Evolutionary conservation across 2,113 vertebrate species (phyloP).

Genomic region (Erinaceus europaeus): DNA sequence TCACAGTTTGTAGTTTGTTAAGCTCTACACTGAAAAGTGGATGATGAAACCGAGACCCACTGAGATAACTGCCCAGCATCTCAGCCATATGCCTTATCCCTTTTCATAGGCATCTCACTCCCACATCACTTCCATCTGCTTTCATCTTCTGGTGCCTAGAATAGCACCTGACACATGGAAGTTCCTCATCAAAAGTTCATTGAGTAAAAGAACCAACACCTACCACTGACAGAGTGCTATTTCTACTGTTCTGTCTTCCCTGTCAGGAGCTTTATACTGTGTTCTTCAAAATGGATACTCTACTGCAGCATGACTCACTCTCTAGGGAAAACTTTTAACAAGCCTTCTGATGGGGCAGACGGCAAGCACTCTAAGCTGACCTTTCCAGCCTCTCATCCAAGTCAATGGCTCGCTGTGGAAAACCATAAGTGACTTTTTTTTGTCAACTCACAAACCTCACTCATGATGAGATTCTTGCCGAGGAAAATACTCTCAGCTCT

Average conservation of each 20-base stretch:
- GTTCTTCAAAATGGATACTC: background rate
- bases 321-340: background rate
- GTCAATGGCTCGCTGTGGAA: background rate
- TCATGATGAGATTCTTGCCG: background rate
- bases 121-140: conserved; percentile 9
- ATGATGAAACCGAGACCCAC: background rate
- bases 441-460: background rate
- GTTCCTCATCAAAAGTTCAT: conserved; percentile 30
- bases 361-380: background rate
- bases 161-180: conserved; percentile 14
- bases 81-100: background rate
- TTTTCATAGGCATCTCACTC: background rate
- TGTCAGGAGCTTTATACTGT: background rate
- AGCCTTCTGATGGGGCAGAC: background rate
- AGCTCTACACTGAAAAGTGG: background rate
- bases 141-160: background rate
- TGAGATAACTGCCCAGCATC: background rate
- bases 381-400: background rate
- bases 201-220: background rate
- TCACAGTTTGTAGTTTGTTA: background rate
- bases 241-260: background rate
- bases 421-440: background rate
- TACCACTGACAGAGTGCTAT: background rate
- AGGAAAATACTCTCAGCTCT: background rate
- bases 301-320: background rate